A percentile compares a stretch with the other conserved stretches of the same genome.
Evolutionary conservation across 2,888 invertebrate genomes (phyloP).

Genomic region (Leptinotarsa tumamoca): DNA sequence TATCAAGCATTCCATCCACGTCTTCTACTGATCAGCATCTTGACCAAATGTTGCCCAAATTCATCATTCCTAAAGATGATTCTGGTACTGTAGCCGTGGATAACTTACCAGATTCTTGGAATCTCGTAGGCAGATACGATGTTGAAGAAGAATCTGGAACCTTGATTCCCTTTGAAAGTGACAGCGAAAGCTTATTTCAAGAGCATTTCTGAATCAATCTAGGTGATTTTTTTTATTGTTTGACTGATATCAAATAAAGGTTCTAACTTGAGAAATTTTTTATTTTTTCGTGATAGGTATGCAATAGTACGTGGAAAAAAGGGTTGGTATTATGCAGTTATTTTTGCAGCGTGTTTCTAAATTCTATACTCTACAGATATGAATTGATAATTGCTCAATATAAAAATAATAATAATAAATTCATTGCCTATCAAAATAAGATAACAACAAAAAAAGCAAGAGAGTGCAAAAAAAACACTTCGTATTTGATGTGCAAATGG

Average conservation of each 20-base stretch:
- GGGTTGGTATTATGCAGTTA: too few species aligned
- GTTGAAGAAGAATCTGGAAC: slow-evolving; percentile 65
- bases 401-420: too few species aligned
- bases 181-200: slow-evolving; percentile 56
- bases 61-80: slow-evolving; percentile 61
- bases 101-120: slow-evolving; percentile 61
- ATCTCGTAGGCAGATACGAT: slow-evolving; percentile 63
- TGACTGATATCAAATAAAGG: not conserved
- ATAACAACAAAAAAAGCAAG: too few species aligned
- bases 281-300: too few species aligned
- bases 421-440: too few species aligned
- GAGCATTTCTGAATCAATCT: slow-evolving; percentile 51
- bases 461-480: too few species aligned
- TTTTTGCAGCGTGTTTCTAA: too few species aligned
- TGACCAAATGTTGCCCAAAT: slow-evolving; percentile 62
- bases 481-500: too few species aligned
- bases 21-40: slow-evolving; percentile 49
- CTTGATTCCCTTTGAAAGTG: slow-evolving; percentile 61
- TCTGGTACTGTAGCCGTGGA: slow-evolving; percentile 57
- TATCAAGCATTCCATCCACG: slow-evolving; percentile 43
- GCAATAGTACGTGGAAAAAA: too few species aligned
- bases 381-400: too few species aligned
- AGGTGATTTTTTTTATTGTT: not conserved
- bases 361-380: too few species aligned
- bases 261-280: not conserved